A percentile compares a stretch with the other conserved stretches of the same genome.
Evolutionary conservation across 2,113 vertebrate species (phyloP).

Genomic region (Terrapene triunguis): DNA sequence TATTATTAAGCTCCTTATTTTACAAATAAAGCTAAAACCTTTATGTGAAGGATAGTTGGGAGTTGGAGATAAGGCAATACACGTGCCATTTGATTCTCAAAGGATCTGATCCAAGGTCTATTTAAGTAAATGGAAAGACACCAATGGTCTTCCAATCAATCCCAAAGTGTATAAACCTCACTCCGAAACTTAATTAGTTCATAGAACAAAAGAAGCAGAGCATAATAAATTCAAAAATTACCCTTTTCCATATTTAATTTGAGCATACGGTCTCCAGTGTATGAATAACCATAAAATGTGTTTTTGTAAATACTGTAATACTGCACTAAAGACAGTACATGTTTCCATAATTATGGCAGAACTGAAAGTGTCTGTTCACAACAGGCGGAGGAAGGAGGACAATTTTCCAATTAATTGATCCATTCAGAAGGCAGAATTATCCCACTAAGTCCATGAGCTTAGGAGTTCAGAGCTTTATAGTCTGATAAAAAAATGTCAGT

Average conservation of each 20-base stretch:
- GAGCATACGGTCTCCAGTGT: background rate
- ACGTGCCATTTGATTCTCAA: background rate
- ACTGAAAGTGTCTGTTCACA: background rate
- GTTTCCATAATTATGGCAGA: background rate
- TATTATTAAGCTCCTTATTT: background rate
- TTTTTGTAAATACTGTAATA: background rate
- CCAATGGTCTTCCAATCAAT: background rate
- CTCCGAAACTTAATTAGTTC: background rate
- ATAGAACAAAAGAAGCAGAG: background rate
- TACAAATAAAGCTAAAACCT: accelerated
- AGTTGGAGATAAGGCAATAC: background rate
- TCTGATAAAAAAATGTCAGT: accelerated
- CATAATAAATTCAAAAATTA: background rate
- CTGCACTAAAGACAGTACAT: background rate
- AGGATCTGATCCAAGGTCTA: background rate
- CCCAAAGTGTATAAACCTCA: background rate
- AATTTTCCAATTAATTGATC: background rate
- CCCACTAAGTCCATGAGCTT: accelerated
- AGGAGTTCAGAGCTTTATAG: background rate
- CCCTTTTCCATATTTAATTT: background rate
- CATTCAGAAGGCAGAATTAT: accelerated
- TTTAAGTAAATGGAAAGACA: background rate
- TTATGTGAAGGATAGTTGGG: too few species aligned
- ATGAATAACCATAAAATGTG: background rate
- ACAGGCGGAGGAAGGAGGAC: background rate